Conservation (phyloP, 2,888 invertebrate species). For the Strigamia crassipes region DNA sequence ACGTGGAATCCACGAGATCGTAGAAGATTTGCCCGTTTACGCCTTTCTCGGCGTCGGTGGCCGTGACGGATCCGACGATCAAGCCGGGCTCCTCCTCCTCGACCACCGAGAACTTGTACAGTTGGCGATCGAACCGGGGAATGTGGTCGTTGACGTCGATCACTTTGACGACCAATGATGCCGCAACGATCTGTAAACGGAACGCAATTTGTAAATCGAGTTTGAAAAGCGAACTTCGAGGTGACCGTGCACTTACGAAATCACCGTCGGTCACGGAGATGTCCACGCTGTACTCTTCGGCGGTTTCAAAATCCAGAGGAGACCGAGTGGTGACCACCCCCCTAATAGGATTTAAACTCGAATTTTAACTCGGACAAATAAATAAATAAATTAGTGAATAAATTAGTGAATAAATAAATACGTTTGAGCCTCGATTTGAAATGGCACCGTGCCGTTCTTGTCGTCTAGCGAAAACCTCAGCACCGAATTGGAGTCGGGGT, state of each 20-base stretch:
- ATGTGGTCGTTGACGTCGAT: conserved; percentile 76
- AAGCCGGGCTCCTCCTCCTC: conserved; percentile 67
- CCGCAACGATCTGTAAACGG: conserved; percentile 45
- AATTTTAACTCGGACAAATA: neutral
- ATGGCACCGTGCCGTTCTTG: conserved; percentile 41
- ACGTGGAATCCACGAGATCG: conserved; percentile 43
- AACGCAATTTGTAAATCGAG: too few species aligned
- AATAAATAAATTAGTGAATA: neutral
- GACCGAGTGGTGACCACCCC: conserved; percentile 47
- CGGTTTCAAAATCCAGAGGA: conserved; percentile 48
- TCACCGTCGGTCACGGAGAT: conserved; percentile 49
- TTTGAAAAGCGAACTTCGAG: too few species aligned
- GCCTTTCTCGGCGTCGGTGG: conserved; percentile 47
- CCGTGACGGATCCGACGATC: conserved; percentile 48
- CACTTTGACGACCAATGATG: conserved; percentile 70
- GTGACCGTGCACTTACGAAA: conserved; percentile 46
- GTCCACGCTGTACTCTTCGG: conserved; percentile 33
- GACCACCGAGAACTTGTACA: conserved; percentile 79
- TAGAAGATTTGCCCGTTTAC: conserved; percentile 47
- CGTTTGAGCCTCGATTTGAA: conserved; percentile 17
- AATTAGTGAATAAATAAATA: neutral
- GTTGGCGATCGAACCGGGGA: conserved; percentile 79
- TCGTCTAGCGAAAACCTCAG: neutral
- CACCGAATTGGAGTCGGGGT: conserved; percentile 30
- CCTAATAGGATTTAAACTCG: neutral